Base-by-base conservation (phyloP, 2,888 invertebrate genomes). In the Cyclophora punctaria region DNA sequence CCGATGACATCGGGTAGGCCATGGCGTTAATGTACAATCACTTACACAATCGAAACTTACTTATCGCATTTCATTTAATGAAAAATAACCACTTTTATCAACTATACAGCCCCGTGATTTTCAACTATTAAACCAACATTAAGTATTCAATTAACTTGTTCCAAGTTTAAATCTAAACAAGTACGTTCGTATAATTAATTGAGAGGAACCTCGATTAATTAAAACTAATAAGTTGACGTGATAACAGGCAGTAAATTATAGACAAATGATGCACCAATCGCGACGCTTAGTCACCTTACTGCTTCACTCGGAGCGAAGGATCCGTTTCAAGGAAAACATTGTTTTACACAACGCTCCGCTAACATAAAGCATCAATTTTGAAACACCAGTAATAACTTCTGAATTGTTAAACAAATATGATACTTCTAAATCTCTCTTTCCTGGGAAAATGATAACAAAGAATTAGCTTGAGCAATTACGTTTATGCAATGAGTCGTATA, bases 1-100 rank as follows among this genome's bases (percentile, higher is more conserved):
- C 66, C 74, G 73, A 71, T 73, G 76, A 73, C 73, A 71, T 68
- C 67, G 62, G 53, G 55, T 62, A 56, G 52, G 58, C 48, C 49
- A 51, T 48, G 55, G 57, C 60, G 66, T 56, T 64, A 63, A 56
- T 55, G 73, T 77, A 80, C 76, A 74, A 59, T 53, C 69, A 62
- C 53, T 47, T 43, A 59, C 62, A 66, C 63, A 20, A 20, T 20
- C 20, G 2, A 20, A 20, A 20, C 20, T 20, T 20, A 20, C 20
- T 20, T 20, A 20, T 20, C 20, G 20, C 20, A 20, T 20, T 20
- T 20, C 20, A 20, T 20, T 20, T 20, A 20, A 20, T 20, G 20
- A 20, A 20, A 20, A 20, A 20, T 20, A 20, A 20, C 20, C 20
- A 20, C 20, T 20, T 20, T 20, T 20, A 20, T 20, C 20, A 20